Evolutionary conservation across 2,888 invertebrate genomes (phyloP), one percentile per base, ranked within the genome.

Genomic region (Polydrusus tereticollis): DNA sequence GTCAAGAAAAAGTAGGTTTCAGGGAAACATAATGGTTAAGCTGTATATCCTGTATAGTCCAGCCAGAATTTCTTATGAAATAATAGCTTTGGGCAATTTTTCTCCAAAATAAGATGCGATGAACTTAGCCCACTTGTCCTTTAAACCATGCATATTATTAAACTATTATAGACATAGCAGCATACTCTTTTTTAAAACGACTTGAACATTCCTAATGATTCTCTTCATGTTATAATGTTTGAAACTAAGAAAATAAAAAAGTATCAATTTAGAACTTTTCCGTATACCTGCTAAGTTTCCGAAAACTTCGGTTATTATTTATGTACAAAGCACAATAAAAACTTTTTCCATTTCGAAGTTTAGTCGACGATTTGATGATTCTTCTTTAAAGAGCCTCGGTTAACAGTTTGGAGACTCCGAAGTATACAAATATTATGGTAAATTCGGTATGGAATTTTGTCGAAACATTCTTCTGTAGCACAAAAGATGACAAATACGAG

Each of bases 301-400:
- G 14, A 14, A 1, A 55, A 55, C 52, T 29, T 55, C 14, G 6
- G n/a, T 55, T 33, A 55, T 55, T 55, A 33, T 33, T 55, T 55
- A 55, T 3, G 29, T 55, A 29, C 29, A 18, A 43, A 43, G 41
- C 36, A 33, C 41, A 59, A 36, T 8, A 16, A 20, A 59, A 59
- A 59, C 59, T 41, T 59, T 59, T 59, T 41, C 41, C 41, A 21
- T 59, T 21, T 59, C 14, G 41, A 1, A 21, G 41, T 41, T 59
- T 59, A 38, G 38, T 23, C 20, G 21, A 14, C 41, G 38, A 59
- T 38, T 16, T 23, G 6, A n/a, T 59, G 23, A 38, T 38, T 26
- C 20, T 20, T 20, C n/a, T n/a, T 12, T 47, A 47, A 47, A 47
- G 23, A 50, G 23, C 14, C 20, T 23, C 8, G 23, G 50, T n/a